These are phyloP conservation scores for Cephalopholis sonnerati DNA, from an alignment of 2,113 vertebrate genomes.

Conservation along the genomic window DNA sequence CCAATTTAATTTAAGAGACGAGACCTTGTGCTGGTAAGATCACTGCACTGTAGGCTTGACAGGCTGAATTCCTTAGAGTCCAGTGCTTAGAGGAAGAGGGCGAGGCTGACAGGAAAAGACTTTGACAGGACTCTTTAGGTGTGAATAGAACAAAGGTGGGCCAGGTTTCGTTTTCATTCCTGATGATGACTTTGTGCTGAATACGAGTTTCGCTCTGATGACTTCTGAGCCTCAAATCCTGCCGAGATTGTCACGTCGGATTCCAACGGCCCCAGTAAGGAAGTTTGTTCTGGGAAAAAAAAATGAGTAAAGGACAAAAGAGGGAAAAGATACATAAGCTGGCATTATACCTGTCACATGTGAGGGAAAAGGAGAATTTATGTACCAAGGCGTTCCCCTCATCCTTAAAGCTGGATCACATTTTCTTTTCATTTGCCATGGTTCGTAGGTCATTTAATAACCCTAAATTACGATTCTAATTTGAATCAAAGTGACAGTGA, in stretches of 20 bases:
- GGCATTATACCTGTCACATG: constrained; percentile 44
- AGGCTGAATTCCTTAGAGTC: constrained; percentile 42
- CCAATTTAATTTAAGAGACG: constrained; percentile 54
- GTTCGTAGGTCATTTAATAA: constrained; percentile 74
- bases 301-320: constrained; percentile 40
- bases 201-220: constrained; percentile 56
- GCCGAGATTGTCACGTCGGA: constrained; percentile 42
- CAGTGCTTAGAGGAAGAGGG: constrained; percentile 38
- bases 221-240: constrained; percentile 65
- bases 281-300: constrained; percentile 24
- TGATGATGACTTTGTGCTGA: constrained; percentile 62
- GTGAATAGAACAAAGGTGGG: constrained; percentile 40
- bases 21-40: constrained; percentile 22
- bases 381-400: not conserved
- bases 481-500: constrained; percentile 72
- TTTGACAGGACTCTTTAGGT: constrained; percentile 34
- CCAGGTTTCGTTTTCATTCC: constrained; percentile 44
- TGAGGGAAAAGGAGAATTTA: not conserved
- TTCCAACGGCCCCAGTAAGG: constrained; percentile 35
- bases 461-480: constrained; percentile 70
- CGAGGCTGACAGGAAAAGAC: constrained; percentile 20
- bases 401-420: constrained; percentile 39
- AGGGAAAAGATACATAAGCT: constrained; percentile 1
- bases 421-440: constrained; percentile 57
- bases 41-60: constrained; percentile 33